Evolutionary conservation across 2,113 vertebrate genomes (phyloP).

Genomic region (Atractosteus spatula): DNA sequence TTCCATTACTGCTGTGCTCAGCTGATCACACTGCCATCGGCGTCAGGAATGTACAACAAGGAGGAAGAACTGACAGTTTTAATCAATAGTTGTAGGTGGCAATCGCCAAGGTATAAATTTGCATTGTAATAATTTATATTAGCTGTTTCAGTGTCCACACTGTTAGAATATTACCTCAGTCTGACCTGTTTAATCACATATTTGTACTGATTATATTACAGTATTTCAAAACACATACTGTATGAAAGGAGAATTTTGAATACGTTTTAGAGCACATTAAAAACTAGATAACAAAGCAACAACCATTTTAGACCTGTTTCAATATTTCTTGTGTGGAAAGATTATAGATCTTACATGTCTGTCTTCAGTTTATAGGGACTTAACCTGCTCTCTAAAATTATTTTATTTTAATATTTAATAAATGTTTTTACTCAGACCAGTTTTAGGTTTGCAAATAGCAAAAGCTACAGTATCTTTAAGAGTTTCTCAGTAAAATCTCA

Average conservation of each 20-base stretch:
- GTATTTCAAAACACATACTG: not conserved
- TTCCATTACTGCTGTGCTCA: constrained; percentile 15
- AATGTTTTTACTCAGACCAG: too few relatives aligned
- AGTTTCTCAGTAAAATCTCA: too few relatives aligned
- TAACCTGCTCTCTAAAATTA: too few relatives aligned
- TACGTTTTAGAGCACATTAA: too few relatives aligned
- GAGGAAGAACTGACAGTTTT: constrained; percentile 18
- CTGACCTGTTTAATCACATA: not conserved
- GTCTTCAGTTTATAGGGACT: too few relatives aligned
- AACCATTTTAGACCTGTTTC: too few relatives aligned
- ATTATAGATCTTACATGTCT: too few relatives aligned
- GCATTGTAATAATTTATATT: constrained; percentile 16
- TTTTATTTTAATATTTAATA: too few relatives aligned
- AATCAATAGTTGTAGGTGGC: constrained; percentile 20
- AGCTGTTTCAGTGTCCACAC: not conserved
- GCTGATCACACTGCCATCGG: constrained; percentile 13
- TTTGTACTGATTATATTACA: not conserved
- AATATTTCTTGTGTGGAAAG: too few relatives aligned
- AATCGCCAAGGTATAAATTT: constrained; percentile 18
- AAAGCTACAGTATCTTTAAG: too few relatives aligned
- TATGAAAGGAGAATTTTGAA: not conserved
- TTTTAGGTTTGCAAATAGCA: too few relatives aligned
- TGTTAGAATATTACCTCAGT: constrained; percentile 9
- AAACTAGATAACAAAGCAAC: too few relatives aligned
- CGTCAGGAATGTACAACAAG: constrained; percentile 1